Percentiles rank a stretch among this genome's conserved stretches.
These are phyloP conservation scores for Tiliacea aurago DNA, from an alignment of 2,888 invertebrate species.

Conservation along the genomic window DNA sequence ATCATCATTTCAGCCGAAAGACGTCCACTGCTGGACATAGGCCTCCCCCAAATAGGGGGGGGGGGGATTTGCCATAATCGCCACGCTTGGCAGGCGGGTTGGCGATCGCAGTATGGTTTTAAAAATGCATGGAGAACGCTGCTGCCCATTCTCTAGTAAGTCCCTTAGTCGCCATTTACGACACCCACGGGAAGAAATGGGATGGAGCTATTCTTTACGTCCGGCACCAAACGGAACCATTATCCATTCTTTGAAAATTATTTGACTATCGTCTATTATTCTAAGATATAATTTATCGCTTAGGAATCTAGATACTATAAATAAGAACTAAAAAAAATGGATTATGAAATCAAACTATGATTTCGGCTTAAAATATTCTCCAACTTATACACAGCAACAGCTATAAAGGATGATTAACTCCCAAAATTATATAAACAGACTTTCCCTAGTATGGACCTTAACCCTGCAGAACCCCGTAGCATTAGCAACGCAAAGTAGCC, in stretches of 20 bases:
- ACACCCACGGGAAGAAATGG: no score
- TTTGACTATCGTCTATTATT: not conserved
- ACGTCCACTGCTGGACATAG: no score
- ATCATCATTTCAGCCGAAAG: no score
- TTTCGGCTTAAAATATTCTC: slow-evolving; percentile 6
- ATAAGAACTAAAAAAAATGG: not conserved
- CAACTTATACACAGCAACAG: not conserved
- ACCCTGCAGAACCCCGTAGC: slow-evolving; percentile 60
- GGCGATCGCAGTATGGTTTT: no score
- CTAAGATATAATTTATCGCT: not conserved
- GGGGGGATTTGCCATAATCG: no score
- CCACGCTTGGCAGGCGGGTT: no score
- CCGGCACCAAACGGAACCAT: no score
- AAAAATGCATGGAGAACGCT: no score
- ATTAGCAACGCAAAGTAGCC: slow-evolving; percentile 81
- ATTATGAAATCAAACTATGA: not conserved
- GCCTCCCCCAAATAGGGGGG: no score
- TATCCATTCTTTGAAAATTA: not conserved
- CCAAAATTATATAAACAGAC: slow-evolving; percentile 60
- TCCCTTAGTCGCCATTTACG: no score
- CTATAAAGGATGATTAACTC: slow-evolving; percentile 46
- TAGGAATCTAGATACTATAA: not conserved
- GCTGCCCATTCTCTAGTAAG: no score
- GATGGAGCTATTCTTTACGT: no score
- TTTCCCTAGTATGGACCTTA: slow-evolving; percentile 64